Conservation (phyloP, 2,888 invertebrate species). For the Lasioglossum morio region DNA sequence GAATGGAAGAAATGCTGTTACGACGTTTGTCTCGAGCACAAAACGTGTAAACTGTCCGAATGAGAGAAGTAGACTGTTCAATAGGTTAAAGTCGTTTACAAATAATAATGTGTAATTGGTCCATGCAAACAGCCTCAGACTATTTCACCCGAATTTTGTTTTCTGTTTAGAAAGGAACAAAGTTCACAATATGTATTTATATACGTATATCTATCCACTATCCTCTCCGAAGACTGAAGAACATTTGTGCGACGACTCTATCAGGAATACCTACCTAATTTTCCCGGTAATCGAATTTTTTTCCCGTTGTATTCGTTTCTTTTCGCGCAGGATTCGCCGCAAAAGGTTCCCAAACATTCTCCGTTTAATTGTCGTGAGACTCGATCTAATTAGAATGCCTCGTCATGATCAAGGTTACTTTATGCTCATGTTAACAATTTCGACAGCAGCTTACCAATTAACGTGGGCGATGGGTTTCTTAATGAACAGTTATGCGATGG, state of each 20-base stretch:
- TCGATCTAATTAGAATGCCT: constrained; percentile 38
- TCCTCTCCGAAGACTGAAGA: not conserved
- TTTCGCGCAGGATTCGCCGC: not conserved
- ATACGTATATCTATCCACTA: not conserved
- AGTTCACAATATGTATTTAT: not conserved
- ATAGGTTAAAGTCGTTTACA: not conserved
- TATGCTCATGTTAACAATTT: constrained; percentile 32
- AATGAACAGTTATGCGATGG: constrained; percentile 46
- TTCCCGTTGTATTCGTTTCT: not conserved
- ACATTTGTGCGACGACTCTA: not conserved
- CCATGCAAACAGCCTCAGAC: not conserved
- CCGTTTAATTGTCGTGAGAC: constrained; percentile 52
- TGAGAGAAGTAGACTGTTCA: constrained; percentile 25
- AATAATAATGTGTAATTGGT: not conserved
- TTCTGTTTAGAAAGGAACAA: not conserved
- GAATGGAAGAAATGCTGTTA: constrained; percentile 72
- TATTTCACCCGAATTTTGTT: not conserved
- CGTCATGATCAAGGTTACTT: constrained; percentile 29
- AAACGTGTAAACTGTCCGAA: constrained; percentile 71
- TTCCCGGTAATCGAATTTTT: not conserved
- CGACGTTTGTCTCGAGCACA: constrained; percentile 75
- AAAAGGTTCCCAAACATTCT: constrained; percentile 39
- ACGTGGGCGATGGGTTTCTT: constrained; percentile 43
- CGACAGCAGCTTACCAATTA: constrained; percentile 51
- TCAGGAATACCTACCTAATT: not conserved